Conservation (phyloP, 2,113 vertebrate species). For the Lanius collurio region DNA sequence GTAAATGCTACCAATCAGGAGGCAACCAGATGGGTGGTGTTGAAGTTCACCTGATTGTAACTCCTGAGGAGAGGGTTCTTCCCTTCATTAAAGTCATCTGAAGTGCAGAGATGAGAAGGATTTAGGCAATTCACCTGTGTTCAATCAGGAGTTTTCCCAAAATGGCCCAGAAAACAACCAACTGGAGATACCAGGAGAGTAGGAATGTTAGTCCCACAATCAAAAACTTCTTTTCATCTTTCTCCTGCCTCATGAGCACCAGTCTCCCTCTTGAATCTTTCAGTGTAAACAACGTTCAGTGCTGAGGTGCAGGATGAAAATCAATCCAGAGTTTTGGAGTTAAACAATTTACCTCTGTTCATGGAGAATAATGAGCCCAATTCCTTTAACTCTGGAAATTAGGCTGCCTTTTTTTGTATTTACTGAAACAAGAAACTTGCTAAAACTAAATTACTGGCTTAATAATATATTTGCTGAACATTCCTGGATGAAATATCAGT, state of each 20-base stretch:
- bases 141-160: not conserved
- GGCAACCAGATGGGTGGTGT: not conserved
- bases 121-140: not conserved
- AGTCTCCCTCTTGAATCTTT: not conserved
- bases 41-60: not conserved
- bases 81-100: not conserved
- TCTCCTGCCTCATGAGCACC: not conserved
- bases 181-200: not conserved
- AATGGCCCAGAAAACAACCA: not conserved
- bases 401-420: not conserved
- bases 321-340: not conserved
- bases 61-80: not conserved
- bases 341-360: conserved; percentile 1
- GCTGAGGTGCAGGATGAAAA: not conserved
- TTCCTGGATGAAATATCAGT: conserved; percentile 28
- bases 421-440: conserved; percentile 24
- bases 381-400: conserved; percentile 1
- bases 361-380: not conserved
- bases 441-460: conserved; percentile 18
- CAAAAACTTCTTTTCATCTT: not conserved
- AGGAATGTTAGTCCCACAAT: not conserved
- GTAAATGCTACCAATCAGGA: not conserved
- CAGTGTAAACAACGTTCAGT: not conserved
- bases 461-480: conserved; percentile 33
- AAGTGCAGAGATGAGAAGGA: not conserved